Percentiles rank a stretch among this genome's conserved stretches.
phyloP scores from a whole-genome alignment of 2,888 invertebrate species.

The Lissonota sp. region DNA sequence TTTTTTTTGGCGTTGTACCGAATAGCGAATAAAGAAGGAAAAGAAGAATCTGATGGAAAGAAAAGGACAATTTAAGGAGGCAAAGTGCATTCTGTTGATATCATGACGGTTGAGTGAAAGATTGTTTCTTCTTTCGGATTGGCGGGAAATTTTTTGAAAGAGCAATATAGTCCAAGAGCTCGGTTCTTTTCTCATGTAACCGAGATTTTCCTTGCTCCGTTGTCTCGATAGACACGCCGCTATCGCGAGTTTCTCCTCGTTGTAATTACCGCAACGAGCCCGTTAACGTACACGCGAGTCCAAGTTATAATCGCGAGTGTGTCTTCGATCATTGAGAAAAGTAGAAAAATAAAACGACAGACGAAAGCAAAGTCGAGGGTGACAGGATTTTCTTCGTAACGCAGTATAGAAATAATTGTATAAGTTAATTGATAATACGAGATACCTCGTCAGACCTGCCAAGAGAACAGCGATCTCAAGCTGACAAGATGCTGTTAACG shows the following conservation, averaged over 20 bases:
- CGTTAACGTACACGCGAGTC: conserved; percentile 29
- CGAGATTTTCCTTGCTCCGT: conserved; percentile 50
- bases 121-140: background rate
- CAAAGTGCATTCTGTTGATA: conserved; percentile 1
- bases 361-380: background rate
- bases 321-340: conserved; percentile 18
- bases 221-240: conserved; percentile 37
- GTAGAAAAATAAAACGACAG: too few species aligned
- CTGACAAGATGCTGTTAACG: conserved; percentile 73
- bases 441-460: background rate
- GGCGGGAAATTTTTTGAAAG: conserved; percentile 19
- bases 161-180: conserved; percentile 5
- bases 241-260: conserved; percentile 56
- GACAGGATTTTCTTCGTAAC: conserved; percentile 1
- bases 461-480: conserved; percentile 26
- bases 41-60: background rate
- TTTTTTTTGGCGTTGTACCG: conserved; percentile 1
- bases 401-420: conserved; percentile 10
- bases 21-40: conserved; percentile 13
- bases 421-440: conserved; percentile 13
- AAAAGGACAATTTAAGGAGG: background rate
- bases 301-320: conserved; percentile 45
- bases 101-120: conserved; percentile 35
- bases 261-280: conserved; percentile 50
- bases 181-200: conserved; percentile 10